Conservation (phyloP, 2,888 invertebrate species). For the Meteorus cinctellus region DNA sequence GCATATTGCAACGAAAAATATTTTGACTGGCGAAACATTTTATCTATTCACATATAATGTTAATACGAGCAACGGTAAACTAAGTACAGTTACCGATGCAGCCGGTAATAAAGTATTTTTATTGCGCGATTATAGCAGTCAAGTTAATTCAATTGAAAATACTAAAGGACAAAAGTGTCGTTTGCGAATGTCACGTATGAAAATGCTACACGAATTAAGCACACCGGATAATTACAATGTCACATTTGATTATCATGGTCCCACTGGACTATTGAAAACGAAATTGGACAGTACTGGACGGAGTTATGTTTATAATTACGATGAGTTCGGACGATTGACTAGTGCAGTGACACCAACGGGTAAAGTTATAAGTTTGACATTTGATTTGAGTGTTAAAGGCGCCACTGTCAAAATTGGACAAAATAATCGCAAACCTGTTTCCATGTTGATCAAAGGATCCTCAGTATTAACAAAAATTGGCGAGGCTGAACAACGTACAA, state of each 20-base stretch:
- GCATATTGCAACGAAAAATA: slow-evolving; percentile 94
- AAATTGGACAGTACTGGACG: slow-evolving; percentile 92
- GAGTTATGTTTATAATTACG: slow-evolving; percentile 95
- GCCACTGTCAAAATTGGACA: slow-evolving; percentile 90
- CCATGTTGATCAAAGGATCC: slow-evolving; percentile 90
- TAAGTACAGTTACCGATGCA: slow-evolving; percentile 94
- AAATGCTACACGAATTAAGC: slow-evolving; percentile 91
- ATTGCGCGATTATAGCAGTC: slow-evolving; percentile 87
- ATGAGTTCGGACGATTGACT: slow-evolving; percentile 93
- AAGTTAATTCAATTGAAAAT: slow-evolving; percentile 95
- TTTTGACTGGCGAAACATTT: slow-evolving; percentile 94
- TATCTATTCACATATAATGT: slow-evolving; percentile 97
- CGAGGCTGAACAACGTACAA: slow-evolving; percentile 87
- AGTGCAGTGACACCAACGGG: slow-evolving; percentile 97
- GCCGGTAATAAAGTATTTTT: slow-evolving; percentile 92
- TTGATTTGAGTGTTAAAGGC: slow-evolving; percentile 92
- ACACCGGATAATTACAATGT: slow-evolving; percentile 96
- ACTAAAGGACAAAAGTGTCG: slow-evolving; percentile 94
- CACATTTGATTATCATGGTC: slow-evolving; percentile 94
- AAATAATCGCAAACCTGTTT: slow-evolving; percentile 87
- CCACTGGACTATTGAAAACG: slow-evolving; percentile 90
- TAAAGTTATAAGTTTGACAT: slow-evolving; percentile 89
- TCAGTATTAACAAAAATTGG: slow-evolving; percentile 88
- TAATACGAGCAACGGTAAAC: slow-evolving; percentile 95
- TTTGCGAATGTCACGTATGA: slow-evolving; percentile 92